Base-by-base conservation (phyloP, 2,797 vertebrate species). In the Bovichtus variegatus region DNA sequence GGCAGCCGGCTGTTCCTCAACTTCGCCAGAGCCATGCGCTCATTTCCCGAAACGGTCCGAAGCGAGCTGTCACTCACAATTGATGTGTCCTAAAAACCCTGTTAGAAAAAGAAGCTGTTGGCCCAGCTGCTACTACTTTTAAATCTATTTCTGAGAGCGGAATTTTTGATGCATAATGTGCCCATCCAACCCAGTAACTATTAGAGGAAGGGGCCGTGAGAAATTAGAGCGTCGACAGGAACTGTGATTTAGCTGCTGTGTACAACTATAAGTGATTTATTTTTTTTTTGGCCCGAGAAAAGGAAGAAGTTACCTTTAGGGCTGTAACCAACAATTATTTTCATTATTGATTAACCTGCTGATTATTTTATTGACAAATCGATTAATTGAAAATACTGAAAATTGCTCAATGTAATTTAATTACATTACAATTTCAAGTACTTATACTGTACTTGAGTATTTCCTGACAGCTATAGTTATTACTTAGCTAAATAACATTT, bases 11-110 rank as follows among this genome's bases (percentile, higher is more conserved):
- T 79, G 85, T 87, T 91, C 84, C 87, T 85, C 78, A 76, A 81
- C 87, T 85, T 73, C 72, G 18, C 69, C 76, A 38, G 51, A 81
- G 82, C 80, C 63, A 3, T 64, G 84, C 70, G 34, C 87, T 90
- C 78, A 49, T 90, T 91, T 88, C 77, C 81, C 83, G 73, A 83
- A 90, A 84, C 23, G 41, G 74, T 86, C 82, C 61, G 61, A 77
- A 85, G 85, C 50, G 59, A 85, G 86, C 92, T 90, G 92, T 93
- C 92, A 92, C 64, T 94, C 92, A 90, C 62, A 53, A 71, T 89
- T 87, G 65, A 31, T 50, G 80, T 86, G 91, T 71, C 90, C 91
- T 89, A 91, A 89, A 91, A 93, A 93, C 90, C 91, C 73, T 83
- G 83, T 89, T 92, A 74, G 80, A 80, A 82, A 25, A 82, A 75